Conservation (phyloP, 2,888 invertebrate genomes). For the Cyclophora albipunctata region DNA sequence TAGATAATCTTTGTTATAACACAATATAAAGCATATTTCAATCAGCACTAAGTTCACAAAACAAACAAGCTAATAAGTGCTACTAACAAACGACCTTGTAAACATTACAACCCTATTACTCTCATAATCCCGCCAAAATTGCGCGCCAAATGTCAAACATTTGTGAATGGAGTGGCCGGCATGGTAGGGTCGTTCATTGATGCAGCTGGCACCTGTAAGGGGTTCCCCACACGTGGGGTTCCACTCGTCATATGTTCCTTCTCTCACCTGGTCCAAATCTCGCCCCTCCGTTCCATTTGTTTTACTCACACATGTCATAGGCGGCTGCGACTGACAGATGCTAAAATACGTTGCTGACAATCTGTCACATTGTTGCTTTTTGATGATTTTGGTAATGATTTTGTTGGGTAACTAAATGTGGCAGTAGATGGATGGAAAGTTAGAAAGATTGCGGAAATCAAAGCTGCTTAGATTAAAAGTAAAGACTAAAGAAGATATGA, state of each 20-base stretch:
- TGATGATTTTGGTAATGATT: conserved; percentile 13
- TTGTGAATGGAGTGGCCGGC: conserved; percentile 54
- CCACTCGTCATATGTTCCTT: conserved; percentile 25
- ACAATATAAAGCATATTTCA: too few species aligned
- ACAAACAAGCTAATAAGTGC: too few species aligned
- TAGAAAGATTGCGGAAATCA: background rate
- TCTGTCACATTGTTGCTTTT: conserved; percentile 49
- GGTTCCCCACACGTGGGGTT: conserved; percentile 57
- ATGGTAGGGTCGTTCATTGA: conserved; percentile 56
- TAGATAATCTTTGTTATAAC: too few species aligned
- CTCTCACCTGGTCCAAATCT: conserved; percentile 68
- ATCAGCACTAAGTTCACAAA: too few species aligned
- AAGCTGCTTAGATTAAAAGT: background rate
- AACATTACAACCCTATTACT: conserved; percentile 44
- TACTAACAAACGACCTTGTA: conserved; percentile 25
- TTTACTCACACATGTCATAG: conserved; percentile 60
- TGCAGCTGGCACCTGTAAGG: conserved; percentile 60
- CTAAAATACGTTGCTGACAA: conserved; percentile 69
- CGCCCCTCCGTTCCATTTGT: conserved; percentile 58
- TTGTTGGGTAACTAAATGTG: background rate
- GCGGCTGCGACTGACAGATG: conserved; percentile 73
- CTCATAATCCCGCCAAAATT: conserved; percentile 49
- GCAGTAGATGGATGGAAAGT: background rate
- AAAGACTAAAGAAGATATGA: too few species aligned
- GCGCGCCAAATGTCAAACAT: conserved; percentile 60